Conservation (phyloP, 2,888 invertebrate genomes). For the Ectobius pallidus region DNA sequence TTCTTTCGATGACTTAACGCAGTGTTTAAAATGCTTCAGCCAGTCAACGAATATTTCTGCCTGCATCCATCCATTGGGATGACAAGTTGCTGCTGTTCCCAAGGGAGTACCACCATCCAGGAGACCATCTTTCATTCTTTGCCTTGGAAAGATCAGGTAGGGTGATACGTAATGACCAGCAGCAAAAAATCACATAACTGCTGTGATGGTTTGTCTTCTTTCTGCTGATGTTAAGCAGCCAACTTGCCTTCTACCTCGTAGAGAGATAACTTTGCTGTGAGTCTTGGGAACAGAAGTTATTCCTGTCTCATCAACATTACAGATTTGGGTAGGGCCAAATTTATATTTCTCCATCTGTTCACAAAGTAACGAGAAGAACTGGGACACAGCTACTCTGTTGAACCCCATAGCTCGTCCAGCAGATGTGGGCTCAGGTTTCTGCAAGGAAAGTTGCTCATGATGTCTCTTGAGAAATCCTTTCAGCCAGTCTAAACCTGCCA, state of each 20-base stretch:
- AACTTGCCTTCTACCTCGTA: constrained; percentile 49
- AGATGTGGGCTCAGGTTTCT: too few relatives aligned
- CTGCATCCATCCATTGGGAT: constrained; percentile 49
- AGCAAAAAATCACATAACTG: constrained; percentile 48
- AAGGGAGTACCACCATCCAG: too few relatives aligned
- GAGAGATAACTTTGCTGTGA: constrained; percentile 47
- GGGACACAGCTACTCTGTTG: background rate
- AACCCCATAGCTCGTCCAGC: background rate
- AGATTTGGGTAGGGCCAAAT: background rate
- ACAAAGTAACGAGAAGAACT: background rate
- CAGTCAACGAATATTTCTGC: constrained; percentile 49
- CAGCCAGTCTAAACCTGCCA: background rate
- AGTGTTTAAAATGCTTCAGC: constrained; percentile 48
- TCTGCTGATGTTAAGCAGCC: constrained; percentile 50
- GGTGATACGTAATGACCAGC: constrained; percentile 50
- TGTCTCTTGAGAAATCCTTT: background rate
- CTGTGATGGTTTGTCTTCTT: constrained; percentile 49
- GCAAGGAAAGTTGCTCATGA: background rate
- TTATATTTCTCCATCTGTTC: background rate
- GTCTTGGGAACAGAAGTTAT: constrained; percentile 47
- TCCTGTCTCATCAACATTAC: constrained; percentile 40
- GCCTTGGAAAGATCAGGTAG: constrained; percentile 49
- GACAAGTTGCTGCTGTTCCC: constrained; percentile 32
- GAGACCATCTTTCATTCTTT: constrained; percentile 47
- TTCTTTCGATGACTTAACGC: constrained; percentile 46